These are phyloP conservation scores for Caradrina clavipalpis DNA, from an alignment of 2,888 invertebrate species.

Conservation along the genomic window DNA sequence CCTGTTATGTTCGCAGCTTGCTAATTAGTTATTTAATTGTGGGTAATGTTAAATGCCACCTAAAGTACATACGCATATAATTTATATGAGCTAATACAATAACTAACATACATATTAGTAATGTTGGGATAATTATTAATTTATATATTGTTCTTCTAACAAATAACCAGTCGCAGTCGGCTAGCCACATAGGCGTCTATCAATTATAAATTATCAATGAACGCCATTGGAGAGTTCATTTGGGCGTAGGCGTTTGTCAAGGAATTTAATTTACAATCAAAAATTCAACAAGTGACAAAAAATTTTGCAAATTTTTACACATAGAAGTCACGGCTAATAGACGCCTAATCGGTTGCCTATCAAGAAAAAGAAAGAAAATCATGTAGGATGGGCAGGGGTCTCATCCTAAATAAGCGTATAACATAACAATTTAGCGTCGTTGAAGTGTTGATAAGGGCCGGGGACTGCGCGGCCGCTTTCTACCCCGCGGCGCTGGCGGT, in stretches of 20 bases:
- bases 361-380: not conserved
- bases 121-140: not conserved
- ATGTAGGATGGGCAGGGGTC: conserved; percentile 8
- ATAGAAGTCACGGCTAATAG: not conserved
- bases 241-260: no score
- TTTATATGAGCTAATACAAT: conserved; percentile 1
- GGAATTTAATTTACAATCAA: not conserved
- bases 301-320: not conserved
- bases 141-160: conserved; percentile 14
- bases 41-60: not conserved
- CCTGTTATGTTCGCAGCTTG: conserved; percentile 36
- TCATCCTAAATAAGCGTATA: conserved; percentile 55
- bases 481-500: conserved; percentile 77
- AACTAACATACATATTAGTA: not conserved
- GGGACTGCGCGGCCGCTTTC: conserved; percentile 76
- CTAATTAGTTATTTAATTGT: conserved; percentile 32
- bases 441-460: conserved; percentile 70
- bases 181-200: conserved; percentile 16
- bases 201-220: not conserved
- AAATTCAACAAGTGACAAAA: not conserved
- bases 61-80: not conserved
- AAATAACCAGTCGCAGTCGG: not conserved
- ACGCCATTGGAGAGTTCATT: not conserved
- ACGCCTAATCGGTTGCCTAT: not conserved
- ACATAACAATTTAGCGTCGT: conserved; percentile 58